Evolutionary conservation across 1,140 invertebrate genomes (phyloP).

Genomic region (Lepidostoma basale): DNA sequence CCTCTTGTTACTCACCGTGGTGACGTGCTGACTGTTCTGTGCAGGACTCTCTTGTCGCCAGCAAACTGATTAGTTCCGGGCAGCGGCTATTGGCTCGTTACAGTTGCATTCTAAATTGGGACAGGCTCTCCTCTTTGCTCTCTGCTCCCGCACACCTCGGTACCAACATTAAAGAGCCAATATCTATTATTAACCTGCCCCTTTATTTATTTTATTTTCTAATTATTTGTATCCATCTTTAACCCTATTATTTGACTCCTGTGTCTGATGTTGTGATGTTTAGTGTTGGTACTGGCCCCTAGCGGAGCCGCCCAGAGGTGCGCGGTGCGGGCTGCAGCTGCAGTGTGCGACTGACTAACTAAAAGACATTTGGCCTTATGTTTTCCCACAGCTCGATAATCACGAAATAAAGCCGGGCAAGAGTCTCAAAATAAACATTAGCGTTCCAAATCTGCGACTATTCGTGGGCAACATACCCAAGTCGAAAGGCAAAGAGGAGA

Average conservation of each 20-base stretch:
- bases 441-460: constrained; percentile 99
- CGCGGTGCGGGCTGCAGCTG: neutral
- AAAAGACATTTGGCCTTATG: constrained; percentile 47
- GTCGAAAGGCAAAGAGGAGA: constrained; percentile 99
- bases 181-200: neutral
- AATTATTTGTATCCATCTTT: constrained; percentile 12
- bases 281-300: constrained; percentile 14
- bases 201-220: neutral
- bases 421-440: constrained; percentile 99
- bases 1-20: constrained; percentile 16
- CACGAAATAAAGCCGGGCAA: constrained; percentile 99
- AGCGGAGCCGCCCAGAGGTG: neutral
- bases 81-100: constrained; percentile 58
- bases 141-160: constrained; percentile 49
- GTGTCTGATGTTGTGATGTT: constrained; percentile 12
- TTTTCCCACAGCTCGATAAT: constrained; percentile 95
- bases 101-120: constrained; percentile 61
- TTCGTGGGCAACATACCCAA: constrained; percentile 99
- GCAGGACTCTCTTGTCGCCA: constrained; percentile 29
- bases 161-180: constrained; percentile 21
- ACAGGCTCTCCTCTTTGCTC: constrained; percentile 89
- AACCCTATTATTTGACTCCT: neutral
- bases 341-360: constrained; percentile 32
- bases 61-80: constrained; percentile 58
- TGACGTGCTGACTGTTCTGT: constrained; percentile 17